A percentile compares a stretch with the other conserved stretches of the same genome.
Evolutionary conservation across 2,888 invertebrate genomes (phyloP).

Genomic region (Nasonia oneida): DNA sequence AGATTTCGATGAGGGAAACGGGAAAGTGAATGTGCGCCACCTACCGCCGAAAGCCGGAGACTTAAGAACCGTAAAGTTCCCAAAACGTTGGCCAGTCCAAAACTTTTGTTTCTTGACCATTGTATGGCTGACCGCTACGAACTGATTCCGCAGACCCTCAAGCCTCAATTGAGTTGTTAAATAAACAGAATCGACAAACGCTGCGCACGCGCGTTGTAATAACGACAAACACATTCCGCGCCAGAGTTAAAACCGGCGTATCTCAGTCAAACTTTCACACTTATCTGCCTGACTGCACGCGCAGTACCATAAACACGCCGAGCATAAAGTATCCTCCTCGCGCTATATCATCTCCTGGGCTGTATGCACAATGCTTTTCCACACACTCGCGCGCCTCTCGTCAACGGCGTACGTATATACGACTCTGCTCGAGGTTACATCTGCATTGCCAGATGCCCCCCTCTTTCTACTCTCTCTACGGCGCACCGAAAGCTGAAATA

Average conservation of each 20-base stretch:
- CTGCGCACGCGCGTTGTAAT: no score
- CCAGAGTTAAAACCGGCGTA: not conserved
- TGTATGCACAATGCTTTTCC: not conserved
- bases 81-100: no score
- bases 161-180: no score
- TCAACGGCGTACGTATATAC: not conserved
- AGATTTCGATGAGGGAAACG: no score
- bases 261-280: constrained; percentile 4
- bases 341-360: not conserved
- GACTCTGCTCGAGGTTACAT: not conserved
- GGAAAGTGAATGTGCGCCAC: no score
- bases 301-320: not conserved
- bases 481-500: not conserved
- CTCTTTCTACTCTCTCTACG: not conserved
- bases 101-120: no score
- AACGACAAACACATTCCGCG: not conserved
- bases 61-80: no score
- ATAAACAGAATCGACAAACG: no score
- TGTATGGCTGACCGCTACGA: no score
- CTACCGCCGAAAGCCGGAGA: no score
- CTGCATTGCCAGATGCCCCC: not conserved
- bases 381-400: not conserved
- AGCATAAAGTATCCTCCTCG: constrained; percentile 4
- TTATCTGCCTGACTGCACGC: not conserved
- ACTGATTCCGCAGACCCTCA: no score